Evolutionary conservation across 2,797 vertebrate species (phyloP).

Genomic region (Alosa sapidissima): DNA sequence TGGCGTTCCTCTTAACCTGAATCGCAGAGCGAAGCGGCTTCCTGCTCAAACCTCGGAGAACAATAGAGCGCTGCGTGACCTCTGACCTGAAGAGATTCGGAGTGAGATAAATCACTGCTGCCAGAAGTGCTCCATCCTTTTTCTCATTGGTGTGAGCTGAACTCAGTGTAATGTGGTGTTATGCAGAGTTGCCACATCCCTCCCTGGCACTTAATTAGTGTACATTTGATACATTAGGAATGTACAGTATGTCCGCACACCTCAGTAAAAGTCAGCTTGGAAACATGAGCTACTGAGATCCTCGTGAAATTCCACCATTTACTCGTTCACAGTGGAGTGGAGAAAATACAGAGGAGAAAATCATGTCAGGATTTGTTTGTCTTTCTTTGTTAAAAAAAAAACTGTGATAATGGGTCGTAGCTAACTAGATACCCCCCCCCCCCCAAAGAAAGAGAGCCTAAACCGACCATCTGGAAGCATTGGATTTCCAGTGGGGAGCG

Average conservation of each 20-base stretch:
- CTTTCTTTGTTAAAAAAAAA: neutral
- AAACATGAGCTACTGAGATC: too few species aligned
- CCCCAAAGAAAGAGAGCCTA: neutral
- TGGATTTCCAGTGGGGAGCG: neutral
- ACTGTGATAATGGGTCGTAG: neutral
- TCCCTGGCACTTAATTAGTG: neutral
- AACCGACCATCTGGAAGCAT: neutral
- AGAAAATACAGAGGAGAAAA: neutral
- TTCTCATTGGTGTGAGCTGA: neutral
- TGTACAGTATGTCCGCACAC: too few species aligned
- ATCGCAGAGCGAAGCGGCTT: neutral
- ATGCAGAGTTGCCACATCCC: neutral
- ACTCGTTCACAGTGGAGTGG: too few species aligned
- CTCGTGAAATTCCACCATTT: too few species aligned
- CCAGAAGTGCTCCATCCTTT: neutral
- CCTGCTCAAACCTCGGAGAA: neutral
- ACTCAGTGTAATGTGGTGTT: too few species aligned
- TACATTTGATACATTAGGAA: too few species aligned
- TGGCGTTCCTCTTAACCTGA: neutral
- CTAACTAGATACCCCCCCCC: neutral
- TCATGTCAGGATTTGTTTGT: neutral
- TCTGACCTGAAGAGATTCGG: neutral
- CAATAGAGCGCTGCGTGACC: neutral
- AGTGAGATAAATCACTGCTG: neutral
- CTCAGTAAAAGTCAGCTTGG: too few species aligned